A percentile compares a stretch with the other conserved stretches of the same genome.
phyloP scores from a whole-genome alignment of 1,140 invertebrate genomes.

The Lepidotrigona ventralis region DNA sequence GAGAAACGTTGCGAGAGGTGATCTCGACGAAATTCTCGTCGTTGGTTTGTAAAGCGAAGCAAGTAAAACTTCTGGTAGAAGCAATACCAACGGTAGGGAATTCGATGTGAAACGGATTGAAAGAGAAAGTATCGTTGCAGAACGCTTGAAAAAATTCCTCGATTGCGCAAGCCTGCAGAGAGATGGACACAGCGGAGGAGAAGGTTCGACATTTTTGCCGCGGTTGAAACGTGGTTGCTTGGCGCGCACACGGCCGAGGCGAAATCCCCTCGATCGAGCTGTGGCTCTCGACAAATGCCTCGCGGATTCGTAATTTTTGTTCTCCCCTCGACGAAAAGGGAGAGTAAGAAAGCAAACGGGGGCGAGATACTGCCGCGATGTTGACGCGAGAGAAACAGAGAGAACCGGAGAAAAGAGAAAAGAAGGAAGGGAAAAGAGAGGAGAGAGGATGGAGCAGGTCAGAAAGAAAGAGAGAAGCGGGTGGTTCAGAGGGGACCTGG shows the following conservation, averaged over 20 bases:
- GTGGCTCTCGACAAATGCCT: slow-evolving; percentile 57
- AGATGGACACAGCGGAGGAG: neutral
- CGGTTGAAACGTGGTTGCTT: slow-evolving; percentile 25
- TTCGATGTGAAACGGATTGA: neutral
- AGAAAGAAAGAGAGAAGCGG: slow-evolving; percentile 21
- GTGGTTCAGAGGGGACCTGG: slow-evolving; percentile 16
- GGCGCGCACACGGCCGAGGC: slow-evolving; percentile 12
- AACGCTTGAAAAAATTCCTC: neutral
- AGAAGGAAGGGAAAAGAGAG: neutral
- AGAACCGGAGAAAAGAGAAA: neutral
- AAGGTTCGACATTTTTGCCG: slow-evolving; percentile 28
- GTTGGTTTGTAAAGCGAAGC: too few relatives aligned
- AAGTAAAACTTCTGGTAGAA: too few relatives aligned
- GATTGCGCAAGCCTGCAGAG: neutral
- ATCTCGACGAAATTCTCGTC: too few relatives aligned
- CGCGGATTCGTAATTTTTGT: slow-evolving; percentile 62
- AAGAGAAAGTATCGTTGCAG: neutral
- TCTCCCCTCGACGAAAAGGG: slow-evolving; percentile 53
- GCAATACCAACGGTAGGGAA: neutral
- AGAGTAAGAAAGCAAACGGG: slow-evolving; percentile 34
- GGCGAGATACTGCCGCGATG: slow-evolving; percentile 18
- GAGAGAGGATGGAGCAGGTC: neutral
- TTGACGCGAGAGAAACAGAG: neutral
- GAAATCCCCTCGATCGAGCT: slow-evolving; percentile 53
- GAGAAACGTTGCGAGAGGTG: too few relatives aligned